Conservation (phyloP, 2,888 invertebrate genomes). For the Cloeon dipterum region DNA sequence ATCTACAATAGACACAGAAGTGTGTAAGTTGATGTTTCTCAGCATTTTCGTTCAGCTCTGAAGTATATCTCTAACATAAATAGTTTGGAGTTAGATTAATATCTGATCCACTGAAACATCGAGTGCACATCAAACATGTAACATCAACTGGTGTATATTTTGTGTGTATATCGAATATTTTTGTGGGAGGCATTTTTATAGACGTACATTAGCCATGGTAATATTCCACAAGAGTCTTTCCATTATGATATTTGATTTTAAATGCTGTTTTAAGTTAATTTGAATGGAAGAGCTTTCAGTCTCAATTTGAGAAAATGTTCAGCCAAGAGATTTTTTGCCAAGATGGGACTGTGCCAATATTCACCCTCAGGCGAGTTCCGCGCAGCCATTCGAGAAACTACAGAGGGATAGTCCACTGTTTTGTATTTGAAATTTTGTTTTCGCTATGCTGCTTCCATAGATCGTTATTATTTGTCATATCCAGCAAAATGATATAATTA, state of each 20-base stretch:
- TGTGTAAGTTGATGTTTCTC: too few species aligned
- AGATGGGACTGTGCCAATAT: not conserved
- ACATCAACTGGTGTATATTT: too few species aligned
- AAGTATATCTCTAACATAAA: too few species aligned
- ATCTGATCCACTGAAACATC: too few species aligned
- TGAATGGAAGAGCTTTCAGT: too few species aligned
- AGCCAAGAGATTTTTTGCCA: not conserved
- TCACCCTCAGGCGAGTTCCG: not conserved
- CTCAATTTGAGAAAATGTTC: not conserved
- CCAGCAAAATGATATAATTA: not conserved
- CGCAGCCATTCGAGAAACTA: not conserved
- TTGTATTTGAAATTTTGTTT: not conserved
- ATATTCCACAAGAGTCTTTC: not conserved
- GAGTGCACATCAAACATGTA: too few species aligned
- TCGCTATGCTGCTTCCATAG: not conserved
- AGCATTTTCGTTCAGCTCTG: too few species aligned
- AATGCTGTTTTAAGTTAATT: too few species aligned
- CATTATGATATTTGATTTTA: not conserved
- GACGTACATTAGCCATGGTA: not conserved
- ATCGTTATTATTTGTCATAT: not conserved
- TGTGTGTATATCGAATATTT: not conserved
- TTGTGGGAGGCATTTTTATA: constrained; percentile 1
- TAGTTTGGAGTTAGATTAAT: too few species aligned
- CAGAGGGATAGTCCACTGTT: not conserved
- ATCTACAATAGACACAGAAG: too few species aligned